Conservation (phyloP, 2,888 invertebrate genomes). For the Mesorhabditis spiculigera region DNA sequence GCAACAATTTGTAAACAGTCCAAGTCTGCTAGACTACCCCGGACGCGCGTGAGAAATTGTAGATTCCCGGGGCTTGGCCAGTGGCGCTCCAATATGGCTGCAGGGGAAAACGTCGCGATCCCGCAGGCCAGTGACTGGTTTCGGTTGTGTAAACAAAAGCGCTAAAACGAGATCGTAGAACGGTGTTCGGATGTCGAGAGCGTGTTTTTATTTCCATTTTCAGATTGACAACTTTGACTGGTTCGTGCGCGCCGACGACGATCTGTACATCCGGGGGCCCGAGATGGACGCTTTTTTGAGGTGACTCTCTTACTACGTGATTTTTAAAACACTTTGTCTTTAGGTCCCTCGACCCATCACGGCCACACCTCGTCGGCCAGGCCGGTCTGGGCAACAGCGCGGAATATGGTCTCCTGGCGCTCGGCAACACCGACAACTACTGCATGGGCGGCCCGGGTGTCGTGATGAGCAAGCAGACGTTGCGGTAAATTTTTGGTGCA, state of each 20-base stretch:
- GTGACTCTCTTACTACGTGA: slow-evolving; percentile 56
- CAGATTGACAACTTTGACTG: slow-evolving; percentile 82
- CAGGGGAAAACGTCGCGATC: no score
- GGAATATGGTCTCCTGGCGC: slow-evolving; percentile 81
- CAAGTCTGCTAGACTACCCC: no score
- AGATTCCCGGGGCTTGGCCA: no score
- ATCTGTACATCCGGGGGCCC: slow-evolving; percentile 90
- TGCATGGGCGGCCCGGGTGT: slow-evolving; percentile 99
- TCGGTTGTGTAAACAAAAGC: no score
- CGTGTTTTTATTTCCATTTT: slow-evolving; percentile 15
- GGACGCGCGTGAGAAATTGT: no score
- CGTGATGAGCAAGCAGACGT: slow-evolving; percentile 62
- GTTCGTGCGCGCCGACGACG: slow-evolving; percentile 96
- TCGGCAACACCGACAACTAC: slow-evolving; percentile 94
- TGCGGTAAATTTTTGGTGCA: slow-evolving; percentile 22
- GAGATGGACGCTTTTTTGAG: slow-evolving; percentile 76
- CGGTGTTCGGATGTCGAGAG: neutral
- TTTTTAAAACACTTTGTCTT: neutral
- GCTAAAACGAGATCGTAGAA: no score
- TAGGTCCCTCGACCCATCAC: slow-evolving; percentile 30
- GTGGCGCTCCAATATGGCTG: no score
- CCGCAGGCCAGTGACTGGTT: no score
- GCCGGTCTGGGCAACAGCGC: slow-evolving; percentile 66
- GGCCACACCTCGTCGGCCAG: slow-evolving; percentile 64
- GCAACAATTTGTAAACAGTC: no score